Conservation (phyloP, 1,140 invertebrate species). For the Helicoverpa armigera region DNA sequence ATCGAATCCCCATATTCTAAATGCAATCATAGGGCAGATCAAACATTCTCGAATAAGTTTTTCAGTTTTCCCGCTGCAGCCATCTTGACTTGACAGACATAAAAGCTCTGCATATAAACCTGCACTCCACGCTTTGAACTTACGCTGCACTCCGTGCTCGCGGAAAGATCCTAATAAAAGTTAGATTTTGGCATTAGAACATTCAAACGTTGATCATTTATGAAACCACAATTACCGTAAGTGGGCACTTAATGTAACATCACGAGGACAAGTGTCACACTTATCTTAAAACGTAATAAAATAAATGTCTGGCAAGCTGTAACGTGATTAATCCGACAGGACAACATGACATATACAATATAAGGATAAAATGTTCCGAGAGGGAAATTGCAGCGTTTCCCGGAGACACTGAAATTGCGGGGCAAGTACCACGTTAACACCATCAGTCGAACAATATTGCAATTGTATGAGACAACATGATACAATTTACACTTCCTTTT, state of each 20-base stretch:
- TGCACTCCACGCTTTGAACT: neutral
- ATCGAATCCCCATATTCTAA: slow-evolving; percentile 55
- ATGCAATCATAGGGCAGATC: slow-evolving; percentile 43
- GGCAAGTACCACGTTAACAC: slow-evolving; percentile 52
- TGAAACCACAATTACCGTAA: slow-evolving; percentile 21
- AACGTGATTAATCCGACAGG: slow-evolving; percentile 63
- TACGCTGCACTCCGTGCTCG: too few relatives aligned
- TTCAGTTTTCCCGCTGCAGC: slow-evolving; percentile 15
- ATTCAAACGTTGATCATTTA: slow-evolving; percentile 12
- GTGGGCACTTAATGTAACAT: slow-evolving; percentile 4
- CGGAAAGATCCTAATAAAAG: too few relatives aligned
- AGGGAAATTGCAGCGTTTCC: slow-evolving; percentile 63
- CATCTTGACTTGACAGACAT: slow-evolving; percentile 23
- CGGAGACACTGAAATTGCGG: slow-evolving; percentile 58
- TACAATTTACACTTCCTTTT: slow-evolving; percentile 48
- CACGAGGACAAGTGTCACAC: neutral
- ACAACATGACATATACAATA: slow-evolving; percentile 48
- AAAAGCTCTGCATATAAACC: neutral
- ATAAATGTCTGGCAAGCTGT: slow-evolving; percentile 45
- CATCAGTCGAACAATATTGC: slow-evolving; percentile 62
- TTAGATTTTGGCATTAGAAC: neutral
- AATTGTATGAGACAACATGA: slow-evolving; percentile 51
- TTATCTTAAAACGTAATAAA: slow-evolving; percentile 20
- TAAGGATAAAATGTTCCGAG: slow-evolving; percentile 63
- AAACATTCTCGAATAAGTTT: slow-evolving; percentile 33